Conservation (phyloP, 2,888 invertebrate genomes). For the Phrixothrix hirtus region DNA sequence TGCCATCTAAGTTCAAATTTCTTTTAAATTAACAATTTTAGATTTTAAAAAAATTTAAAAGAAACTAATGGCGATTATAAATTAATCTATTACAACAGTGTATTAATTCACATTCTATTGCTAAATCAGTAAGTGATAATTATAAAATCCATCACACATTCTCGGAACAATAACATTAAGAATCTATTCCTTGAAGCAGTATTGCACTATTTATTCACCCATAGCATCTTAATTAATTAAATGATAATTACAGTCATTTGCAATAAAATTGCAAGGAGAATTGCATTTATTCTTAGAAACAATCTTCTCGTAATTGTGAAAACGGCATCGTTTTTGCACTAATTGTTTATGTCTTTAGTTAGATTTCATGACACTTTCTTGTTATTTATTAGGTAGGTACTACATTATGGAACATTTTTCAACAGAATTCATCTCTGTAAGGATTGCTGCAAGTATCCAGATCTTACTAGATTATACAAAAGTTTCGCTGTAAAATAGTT, state of each 20-base stretch:
- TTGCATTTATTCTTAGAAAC: conserved; percentile 16
- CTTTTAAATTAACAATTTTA: no score
- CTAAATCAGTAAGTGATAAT: no score
- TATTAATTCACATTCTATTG: no score
- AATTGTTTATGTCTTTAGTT: conserved; percentile 28
- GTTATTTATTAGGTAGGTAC: conserved; percentile 24
- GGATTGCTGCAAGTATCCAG: no score
- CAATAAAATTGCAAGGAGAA: conserved; percentile 24
- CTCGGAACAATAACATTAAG: conserved; percentile 23
- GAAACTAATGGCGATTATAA: no score
- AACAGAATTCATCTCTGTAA: no score
- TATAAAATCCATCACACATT: conserved; percentile 1
- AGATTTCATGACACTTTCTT: conserved; percentile 26
- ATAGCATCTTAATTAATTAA: conserved; percentile 37
- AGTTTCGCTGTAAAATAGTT: no score
- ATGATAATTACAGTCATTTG: conserved; percentile 31
- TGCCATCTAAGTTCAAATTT: no score
- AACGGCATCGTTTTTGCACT: conserved; percentile 25
- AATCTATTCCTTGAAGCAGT: conserved; percentile 18
- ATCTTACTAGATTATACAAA: no score
- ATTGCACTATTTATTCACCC: conserved; percentile 29
- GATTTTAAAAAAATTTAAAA: no score
- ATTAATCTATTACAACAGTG: no score
- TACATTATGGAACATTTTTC: no score
- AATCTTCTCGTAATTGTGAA: conserved; percentile 24